Conservation (phyloP, 2,113 vertebrate species). For the Apus apus region DNA sequence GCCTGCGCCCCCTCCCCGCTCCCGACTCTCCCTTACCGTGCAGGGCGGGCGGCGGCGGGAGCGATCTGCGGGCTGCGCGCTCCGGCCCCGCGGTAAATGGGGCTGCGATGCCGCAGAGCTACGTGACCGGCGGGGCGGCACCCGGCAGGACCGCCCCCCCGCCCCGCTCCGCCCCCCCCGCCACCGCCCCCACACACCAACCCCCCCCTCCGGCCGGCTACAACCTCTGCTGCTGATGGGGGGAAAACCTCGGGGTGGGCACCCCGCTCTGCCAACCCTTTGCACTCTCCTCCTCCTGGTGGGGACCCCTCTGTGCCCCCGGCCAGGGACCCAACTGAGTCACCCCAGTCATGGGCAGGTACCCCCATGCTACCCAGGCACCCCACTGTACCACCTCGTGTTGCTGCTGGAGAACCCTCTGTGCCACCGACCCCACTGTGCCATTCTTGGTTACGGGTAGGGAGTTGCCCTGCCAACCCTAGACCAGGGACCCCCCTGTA, state of each 20-base stretch:
- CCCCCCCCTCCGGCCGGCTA: no score
- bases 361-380: not conserved
- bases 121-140: slow-evolving; percentile 10
- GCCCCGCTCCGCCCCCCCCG: not conserved
- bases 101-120: slow-evolving; percentile 31
- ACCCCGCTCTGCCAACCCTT: not conserved
- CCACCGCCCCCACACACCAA: not conserved
- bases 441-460: not conserved
- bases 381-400: not conserved
- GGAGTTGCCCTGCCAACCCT: no score
- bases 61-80: not conserved
- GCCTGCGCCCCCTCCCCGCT: no score
- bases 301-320: not conserved
- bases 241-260: not conserved
- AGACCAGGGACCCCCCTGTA: not conserved
- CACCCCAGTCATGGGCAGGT: not conserved
- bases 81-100: slow-evolving; percentile 24
- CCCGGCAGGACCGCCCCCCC: not conserved
- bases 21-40: not conserved
- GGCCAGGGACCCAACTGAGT: not conserved
- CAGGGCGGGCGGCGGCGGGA: not conserved
- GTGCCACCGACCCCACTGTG: not conserved
- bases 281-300: not conserved
- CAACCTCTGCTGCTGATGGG: no score
- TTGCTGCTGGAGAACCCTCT: not conserved